Conservation (phyloP, 2,888 invertebrate genomes). For the Ptilodon capucinus region DNA sequence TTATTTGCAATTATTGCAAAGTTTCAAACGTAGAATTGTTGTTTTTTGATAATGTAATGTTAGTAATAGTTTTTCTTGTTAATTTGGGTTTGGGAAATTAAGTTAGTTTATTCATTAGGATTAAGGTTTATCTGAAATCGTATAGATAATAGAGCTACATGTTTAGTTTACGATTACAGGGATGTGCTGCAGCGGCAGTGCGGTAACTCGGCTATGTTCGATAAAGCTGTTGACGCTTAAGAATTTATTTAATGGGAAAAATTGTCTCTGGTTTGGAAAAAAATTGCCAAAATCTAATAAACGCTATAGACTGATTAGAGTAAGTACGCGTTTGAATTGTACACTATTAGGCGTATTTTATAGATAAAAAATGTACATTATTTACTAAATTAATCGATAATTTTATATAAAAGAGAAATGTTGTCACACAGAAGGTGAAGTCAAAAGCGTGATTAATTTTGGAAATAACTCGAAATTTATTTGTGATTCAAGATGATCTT, state of each 20-base stretch:
- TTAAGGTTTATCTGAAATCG: slow-evolving; percentile 80
- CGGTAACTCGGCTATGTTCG: slow-evolving; percentile 58
- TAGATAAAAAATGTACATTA: slow-evolving; percentile 74
- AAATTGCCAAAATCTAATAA: slow-evolving; percentile 78
- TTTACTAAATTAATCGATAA: slow-evolving; percentile 73
- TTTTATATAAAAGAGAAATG: slow-evolving; percentile 49
- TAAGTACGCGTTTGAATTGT: slow-evolving; percentile 78
- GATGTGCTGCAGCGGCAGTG: slow-evolving; percentile 78
- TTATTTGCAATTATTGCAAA: slow-evolving; percentile 77
- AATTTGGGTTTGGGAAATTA: slow-evolving; percentile 81
- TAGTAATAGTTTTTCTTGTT: slow-evolving; percentile 77
- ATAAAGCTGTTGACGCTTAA: slow-evolving; percentile 46
- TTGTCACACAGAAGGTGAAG: slow-evolving; percentile 54
- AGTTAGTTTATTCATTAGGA: slow-evolving; percentile 76
- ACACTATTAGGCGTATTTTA: slow-evolving; percentile 81
- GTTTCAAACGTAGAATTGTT: slow-evolving; percentile 73
- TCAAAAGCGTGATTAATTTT: slow-evolving; percentile 66
- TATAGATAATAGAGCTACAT: slow-evolving; percentile 73
- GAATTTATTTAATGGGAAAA: slow-evolving; percentile 64
- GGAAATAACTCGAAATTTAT: slow-evolving; percentile 64
- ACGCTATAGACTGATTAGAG: slow-evolving; percentile 83
- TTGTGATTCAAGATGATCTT: slow-evolving; percentile 71
- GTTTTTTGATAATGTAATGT: slow-evolving; percentile 76
- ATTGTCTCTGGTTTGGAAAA: slow-evolving; percentile 52
- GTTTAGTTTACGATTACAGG: slow-evolving; percentile 79